Percentiles rank a stretch among this genome's conserved stretches.
phyloP scores from a whole-genome alignment of 2,888 invertebrate genomes.

The Pseudoips prasinana region DNA sequence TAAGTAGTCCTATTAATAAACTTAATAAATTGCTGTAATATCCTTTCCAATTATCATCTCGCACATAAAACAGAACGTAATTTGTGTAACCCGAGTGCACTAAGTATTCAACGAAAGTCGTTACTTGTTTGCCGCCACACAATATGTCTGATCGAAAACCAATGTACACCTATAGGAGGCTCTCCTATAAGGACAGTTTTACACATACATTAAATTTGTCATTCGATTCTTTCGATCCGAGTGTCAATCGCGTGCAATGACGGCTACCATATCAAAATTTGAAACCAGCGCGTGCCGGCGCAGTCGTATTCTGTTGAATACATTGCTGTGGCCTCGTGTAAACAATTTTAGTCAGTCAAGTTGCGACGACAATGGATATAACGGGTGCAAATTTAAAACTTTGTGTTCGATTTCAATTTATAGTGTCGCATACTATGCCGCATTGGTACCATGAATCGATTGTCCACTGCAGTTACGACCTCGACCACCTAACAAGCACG shows the following conservation, averaged over 20 bases:
- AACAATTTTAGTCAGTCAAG: conserved; percentile 3
- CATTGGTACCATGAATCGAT: conserved; percentile 75
- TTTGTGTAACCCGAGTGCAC: not conserved
- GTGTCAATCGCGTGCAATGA: conserved; percentile 44
- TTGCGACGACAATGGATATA: conserved; percentile 37
- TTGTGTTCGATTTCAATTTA: conserved; percentile 56
- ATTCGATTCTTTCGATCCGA: conserved; percentile 48
- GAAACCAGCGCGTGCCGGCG: conserved; percentile 25
- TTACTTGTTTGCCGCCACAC: conserved; percentile 25
- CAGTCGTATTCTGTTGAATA: conserved; percentile 26
- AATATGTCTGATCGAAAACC: conserved; percentile 39
- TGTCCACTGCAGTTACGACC: conserved; percentile 72
- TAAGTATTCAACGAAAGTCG: conserved; percentile 26
- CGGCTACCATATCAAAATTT: conserved; percentile 36
- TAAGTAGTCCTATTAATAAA: conserved; percentile 17
- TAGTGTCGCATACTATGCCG: conserved; percentile 70
- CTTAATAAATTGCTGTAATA: conserved; percentile 4
- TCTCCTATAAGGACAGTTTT: conserved; percentile 39
- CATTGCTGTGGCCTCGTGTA: conserved; percentile 27
- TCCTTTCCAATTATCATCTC: conserved; percentile 3
- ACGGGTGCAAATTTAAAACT: conserved; percentile 38
- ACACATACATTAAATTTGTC: conserved; percentile 43
- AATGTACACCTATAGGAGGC: conserved; percentile 44
- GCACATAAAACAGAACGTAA: conserved; percentile 10
- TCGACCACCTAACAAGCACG: conserved; percentile 72